phyloP scores from a whole-genome alignment of 2,888 invertebrate genomes.

The Metallyticus violacea region DNA sequence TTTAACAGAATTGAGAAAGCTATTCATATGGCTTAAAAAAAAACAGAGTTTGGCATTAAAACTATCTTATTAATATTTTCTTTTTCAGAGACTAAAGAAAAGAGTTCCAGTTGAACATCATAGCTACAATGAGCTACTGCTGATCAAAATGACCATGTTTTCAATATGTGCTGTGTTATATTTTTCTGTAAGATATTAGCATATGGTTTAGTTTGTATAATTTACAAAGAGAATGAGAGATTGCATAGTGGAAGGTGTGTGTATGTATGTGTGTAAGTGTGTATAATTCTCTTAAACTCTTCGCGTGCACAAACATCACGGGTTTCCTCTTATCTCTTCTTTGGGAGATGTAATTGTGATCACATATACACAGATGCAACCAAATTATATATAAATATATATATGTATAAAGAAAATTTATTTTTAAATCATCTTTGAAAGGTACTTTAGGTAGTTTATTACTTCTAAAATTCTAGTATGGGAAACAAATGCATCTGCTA shows the following conservation, averaged over 20 bases:
- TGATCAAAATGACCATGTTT: constrained; percentile 33
- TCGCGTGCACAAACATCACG: constrained; percentile 18
- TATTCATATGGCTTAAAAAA: too few species aligned
- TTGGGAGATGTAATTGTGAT: neutral
- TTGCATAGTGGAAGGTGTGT: constrained; percentile 5
- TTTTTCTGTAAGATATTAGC: constrained; percentile 37
- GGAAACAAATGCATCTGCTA: neutral
- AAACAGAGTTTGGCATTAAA: neutral
- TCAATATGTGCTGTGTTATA: constrained; percentile 37
- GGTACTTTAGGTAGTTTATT: constrained; percentile 1
- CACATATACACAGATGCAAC: constrained; percentile 3
- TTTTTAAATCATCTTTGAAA: neutral
- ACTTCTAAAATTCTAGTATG: neutral
- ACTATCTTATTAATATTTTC: too few species aligned
- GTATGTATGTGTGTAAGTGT: neutral
- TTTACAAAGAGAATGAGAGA: constrained; percentile 22
- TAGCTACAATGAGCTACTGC: constrained; percentile 17
- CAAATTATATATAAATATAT: neutral
- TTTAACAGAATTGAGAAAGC: too few species aligned
- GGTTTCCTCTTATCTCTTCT: constrained; percentile 14
- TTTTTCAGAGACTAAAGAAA: constrained; percentile 32
- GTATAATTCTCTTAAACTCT: neutral
- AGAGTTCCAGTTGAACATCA: constrained; percentile 34
- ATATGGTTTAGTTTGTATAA: constrained; percentile 33
- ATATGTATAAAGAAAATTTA: neutral